phyloP scores from a whole-genome alignment of 2,113 vertebrate genomes.

The Eublepharis macularius region DNA sequence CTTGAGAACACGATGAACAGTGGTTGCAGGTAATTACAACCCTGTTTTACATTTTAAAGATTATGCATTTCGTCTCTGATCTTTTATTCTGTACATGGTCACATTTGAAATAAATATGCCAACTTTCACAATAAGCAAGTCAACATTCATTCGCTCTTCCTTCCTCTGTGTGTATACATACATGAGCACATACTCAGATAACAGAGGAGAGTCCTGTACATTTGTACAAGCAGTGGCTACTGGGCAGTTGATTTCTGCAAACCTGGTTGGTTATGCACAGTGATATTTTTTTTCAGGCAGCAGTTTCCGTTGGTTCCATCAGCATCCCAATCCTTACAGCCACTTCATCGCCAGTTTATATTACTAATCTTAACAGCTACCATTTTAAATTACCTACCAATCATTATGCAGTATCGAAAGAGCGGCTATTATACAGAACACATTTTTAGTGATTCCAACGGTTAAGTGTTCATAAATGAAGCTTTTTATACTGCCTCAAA shows the following conservation, averaged over 20 bases:
- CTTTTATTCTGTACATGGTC: too few species aligned
- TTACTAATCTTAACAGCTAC: background rate
- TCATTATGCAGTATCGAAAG: conserved; percentile 18
- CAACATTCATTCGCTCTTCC: too few species aligned
- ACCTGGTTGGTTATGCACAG: rapidly evolving
- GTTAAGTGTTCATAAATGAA: conserved; percentile 49
- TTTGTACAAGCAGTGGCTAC: background rate
- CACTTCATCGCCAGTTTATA: background rate
- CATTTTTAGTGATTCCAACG: conserved; percentile 51
- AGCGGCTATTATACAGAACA: conserved; percentile 31
- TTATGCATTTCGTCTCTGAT: too few species aligned
- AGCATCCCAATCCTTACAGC: background rate
- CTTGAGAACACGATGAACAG: too few species aligned
- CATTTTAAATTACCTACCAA: conserved; percentile 27
- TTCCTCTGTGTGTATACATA: too few species aligned
- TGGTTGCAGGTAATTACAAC: too few species aligned
- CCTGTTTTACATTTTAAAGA: too few species aligned
- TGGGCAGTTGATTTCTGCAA: background rate
- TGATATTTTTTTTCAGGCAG: background rate
- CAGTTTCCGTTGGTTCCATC: background rate
- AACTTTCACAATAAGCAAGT: too few species aligned
- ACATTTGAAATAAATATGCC: too few species aligned
- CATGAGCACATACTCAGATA: too few species aligned
- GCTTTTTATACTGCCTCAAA: conserved; percentile 55
- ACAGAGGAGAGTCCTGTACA: background rate